Base-by-base conservation (phyloP, 1,140 invertebrate species). In the Capitella teleta region DNA sequence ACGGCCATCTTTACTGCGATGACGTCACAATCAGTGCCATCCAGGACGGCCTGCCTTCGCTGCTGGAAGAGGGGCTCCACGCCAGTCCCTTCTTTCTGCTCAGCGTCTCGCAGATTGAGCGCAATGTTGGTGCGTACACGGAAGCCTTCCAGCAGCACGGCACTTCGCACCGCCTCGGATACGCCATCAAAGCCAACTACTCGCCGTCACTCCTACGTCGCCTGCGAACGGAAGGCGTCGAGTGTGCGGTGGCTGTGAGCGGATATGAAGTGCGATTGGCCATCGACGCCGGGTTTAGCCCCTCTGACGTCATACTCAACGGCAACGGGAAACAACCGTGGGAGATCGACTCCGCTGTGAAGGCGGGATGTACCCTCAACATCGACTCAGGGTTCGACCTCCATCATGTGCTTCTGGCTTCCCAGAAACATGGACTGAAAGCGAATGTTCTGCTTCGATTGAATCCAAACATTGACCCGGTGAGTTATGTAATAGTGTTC, bases 301-400 rank as follows among this genome's bases (percentile, higher is more conserved):
- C 62, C 12, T 32, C 50, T 21, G 40, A 51, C 4, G 61, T 73
- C 14, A 44, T 74, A 26, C 61, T 71, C 16, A 74, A 74, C 57
- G 73, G 73, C 18, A 73, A 72, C 51, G 73, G 73, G 16, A 74
- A 74, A 55, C 56, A 59, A 3, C 52, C 51, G 0, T 68, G 64
- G 64, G 72, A 73, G 57, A 64, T 72, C 3, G 58, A 63, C 21
- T 36, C 69, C 21, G 73, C 71, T 2, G 56, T 74, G 6, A 49
- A 61, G 34, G 44, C 58, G 21, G 62, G 58, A 5, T 67, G 67
- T 28, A 36, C 68, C 4, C 47, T 74, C 14, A 74, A 74, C 51
- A 63, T 74, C 10, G 73, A 74, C 42, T 69, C 68, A 25, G 24
- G 57, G 3, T 74, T 72, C 48, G 69, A 73, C 54, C 52, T 70